Conservation (phyloP, 2,797 vertebrate genomes). For the Lepus oiostolus region DNA sequence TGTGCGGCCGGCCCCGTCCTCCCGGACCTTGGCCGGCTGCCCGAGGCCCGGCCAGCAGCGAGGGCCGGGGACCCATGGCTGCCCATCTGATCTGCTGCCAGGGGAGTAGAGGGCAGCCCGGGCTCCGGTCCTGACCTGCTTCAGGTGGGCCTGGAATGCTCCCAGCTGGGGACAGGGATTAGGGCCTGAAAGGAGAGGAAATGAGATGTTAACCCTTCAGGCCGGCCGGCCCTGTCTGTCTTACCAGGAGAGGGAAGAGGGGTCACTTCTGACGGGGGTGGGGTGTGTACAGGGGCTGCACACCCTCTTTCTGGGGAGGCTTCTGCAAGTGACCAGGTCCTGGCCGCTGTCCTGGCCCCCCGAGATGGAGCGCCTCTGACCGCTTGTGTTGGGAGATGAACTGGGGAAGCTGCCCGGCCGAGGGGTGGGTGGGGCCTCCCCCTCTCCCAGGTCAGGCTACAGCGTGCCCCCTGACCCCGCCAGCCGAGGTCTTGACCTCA, state of each 20-base stretch:
- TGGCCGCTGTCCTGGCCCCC: background rate
- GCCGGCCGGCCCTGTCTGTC: background rate
- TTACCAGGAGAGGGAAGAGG: constrained; percentile 5
- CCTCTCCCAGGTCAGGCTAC: background rate
- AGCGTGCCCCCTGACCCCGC: too few species aligned
- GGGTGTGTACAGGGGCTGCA: too few species aligned
- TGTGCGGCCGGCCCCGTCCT: background rate
- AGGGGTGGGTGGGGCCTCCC: background rate
- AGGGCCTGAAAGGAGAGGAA: constrained; percentile 83
- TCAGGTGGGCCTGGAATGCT: constrained; percentile 84
- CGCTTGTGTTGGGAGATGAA: background rate
- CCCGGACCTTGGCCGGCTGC: constrained; percentile 72
- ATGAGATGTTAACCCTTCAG: constrained; percentile 84
- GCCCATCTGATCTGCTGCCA: constrained; percentile 84
- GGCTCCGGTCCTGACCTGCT: constrained; percentile 79
- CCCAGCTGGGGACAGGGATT: constrained; percentile 81
- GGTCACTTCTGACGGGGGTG: constrained; percentile 13
- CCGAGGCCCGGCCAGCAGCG: constrained; percentile 70
- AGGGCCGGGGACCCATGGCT: constrained; percentile 79
- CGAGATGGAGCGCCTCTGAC: background rate
- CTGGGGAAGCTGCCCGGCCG: background rate
- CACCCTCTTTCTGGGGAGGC: too few species aligned
- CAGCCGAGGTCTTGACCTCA: too few species aligned
- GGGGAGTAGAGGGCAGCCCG: constrained; percentile 79
- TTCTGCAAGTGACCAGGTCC: too few species aligned